These are phyloP conservation scores for Stictonetta naevosa DNA, from an alignment of 2,113 vertebrate species.

Conservation along the genomic window DNA sequence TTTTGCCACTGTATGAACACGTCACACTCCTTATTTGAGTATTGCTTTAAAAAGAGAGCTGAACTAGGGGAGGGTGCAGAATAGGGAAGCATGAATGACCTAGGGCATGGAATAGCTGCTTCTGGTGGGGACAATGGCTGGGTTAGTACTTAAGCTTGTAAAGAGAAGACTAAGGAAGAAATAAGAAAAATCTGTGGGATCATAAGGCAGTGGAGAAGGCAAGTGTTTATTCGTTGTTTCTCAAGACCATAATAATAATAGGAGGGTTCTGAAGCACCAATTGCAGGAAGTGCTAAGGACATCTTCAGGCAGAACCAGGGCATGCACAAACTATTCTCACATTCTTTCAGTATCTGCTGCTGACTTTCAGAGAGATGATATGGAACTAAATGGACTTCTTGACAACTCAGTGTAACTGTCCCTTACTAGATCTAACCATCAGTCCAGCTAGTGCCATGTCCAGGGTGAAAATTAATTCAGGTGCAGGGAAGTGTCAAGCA, in stretches of 20 bases:
- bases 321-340: accelerated
- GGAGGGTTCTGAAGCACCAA: not conserved
- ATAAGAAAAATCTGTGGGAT: not conserved
- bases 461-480: not conserved
- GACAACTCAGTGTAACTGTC: not conserved
- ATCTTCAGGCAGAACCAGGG: not conserved
- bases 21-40: not conserved
- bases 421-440: not conserved
- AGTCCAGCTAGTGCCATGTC: not conserved
- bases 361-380: not conserved
- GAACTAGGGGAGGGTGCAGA: not conserved
- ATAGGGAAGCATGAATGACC: not conserved
- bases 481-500: not conserved
- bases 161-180: not conserved
- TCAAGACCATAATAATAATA: not conserved
- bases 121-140: not conserved
- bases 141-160: not conserved
- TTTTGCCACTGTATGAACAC: not conserved
- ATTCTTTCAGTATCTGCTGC: not conserved
- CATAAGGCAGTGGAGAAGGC: not conserved
- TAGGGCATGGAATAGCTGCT: not conserved
- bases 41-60: not conserved
- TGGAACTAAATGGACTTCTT: not conserved
- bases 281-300: not conserved
- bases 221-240: not conserved